Conservation (phyloP, 2,113 vertebrate genomes). For the Pseudopipra pipra region DNA sequence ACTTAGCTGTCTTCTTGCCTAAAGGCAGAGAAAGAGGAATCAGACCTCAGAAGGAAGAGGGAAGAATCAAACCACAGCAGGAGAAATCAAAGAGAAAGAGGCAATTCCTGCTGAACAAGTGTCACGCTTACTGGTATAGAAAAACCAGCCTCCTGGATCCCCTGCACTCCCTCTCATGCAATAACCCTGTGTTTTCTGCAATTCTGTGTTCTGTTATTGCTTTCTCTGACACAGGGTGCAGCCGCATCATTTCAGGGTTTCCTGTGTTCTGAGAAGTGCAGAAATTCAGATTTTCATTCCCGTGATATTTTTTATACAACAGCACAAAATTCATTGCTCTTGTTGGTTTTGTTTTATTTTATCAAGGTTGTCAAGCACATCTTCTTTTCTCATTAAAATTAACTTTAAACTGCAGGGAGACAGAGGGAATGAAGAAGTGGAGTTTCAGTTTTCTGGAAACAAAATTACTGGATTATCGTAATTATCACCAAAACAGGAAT, state of each 20-base stretch:
- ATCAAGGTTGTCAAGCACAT: not conserved
- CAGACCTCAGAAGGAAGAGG: not conserved
- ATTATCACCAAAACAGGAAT: constrained; percentile 8
- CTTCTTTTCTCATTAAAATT: not conserved
- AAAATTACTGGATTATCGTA: not conserved
- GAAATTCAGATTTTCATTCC: not conserved
- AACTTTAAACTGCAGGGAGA: not conserved
- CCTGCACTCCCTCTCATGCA: not conserved
- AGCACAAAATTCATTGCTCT: not conserved
- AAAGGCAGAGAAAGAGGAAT: not conserved
- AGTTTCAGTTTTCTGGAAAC: not conserved
- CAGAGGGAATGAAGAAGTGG: not conserved
- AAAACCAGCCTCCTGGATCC: not conserved
- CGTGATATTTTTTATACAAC: rapidly evolving
- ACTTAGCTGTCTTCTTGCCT: not conserved
- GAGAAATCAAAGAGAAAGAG: not conserved
- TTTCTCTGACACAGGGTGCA: not conserved
- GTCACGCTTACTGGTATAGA: not conserved
- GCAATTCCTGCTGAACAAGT: not conserved
- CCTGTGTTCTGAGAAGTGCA: not conserved
- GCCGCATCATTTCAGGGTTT: not conserved
- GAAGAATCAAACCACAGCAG: not conserved
- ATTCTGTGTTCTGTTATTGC: rapidly evolving
- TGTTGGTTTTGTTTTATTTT: not conserved
- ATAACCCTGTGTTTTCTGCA: not conserved